phyloP scores from a whole-genome alignment of 2,888 invertebrate species.

The Aethes cnicana region DNA sequence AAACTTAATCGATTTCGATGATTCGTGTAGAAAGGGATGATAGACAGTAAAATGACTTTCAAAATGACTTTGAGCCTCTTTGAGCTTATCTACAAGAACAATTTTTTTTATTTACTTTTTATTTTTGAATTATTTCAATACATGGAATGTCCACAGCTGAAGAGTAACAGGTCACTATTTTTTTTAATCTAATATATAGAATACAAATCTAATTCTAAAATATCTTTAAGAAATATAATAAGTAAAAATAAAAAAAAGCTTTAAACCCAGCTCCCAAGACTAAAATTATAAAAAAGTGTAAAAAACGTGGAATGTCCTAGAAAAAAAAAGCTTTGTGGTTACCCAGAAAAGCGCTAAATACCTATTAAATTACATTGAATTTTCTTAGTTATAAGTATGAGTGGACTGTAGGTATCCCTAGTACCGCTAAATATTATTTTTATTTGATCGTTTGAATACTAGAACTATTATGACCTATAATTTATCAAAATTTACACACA shows the following conservation, averaged over 20 bases:
- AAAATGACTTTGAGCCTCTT: conserved; percentile 28
- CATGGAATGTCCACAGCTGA: conserved; percentile 26
- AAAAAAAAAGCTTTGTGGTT: conserved; percentile 15
- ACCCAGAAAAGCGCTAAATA: conserved; percentile 1
- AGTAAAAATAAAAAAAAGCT: conserved; percentile 10
- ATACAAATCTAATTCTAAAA: not conserved
- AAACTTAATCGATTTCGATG: conserved; percentile 20
- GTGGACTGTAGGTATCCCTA: too few relatives aligned
- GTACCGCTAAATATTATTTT: too few relatives aligned
- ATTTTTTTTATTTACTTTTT: not conserved
- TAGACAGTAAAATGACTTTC: conserved; percentile 24
- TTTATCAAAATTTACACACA: conserved; percentile 36
- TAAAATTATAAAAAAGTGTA: conserved; percentile 18
- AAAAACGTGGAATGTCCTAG: conserved; percentile 27
- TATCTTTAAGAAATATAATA: not conserved
- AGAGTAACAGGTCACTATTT: too few relatives aligned
- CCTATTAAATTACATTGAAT: not conserved
- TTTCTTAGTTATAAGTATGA: too few relatives aligned
- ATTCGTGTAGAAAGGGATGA: conserved; percentile 1
- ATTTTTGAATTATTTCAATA: conserved; percentile 1
- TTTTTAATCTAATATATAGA: too few relatives aligned
- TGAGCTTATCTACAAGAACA: conserved; percentile 17
- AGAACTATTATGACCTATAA: not conserved
- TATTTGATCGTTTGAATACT: too few relatives aligned
- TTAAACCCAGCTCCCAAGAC: conserved; percentile 3